Evolutionary conservation across 2,113 vertebrate genomes (phyloP), one percentile per base, ranked within the genome.

Genomic region (Ammospiza nelsoni): DNA sequence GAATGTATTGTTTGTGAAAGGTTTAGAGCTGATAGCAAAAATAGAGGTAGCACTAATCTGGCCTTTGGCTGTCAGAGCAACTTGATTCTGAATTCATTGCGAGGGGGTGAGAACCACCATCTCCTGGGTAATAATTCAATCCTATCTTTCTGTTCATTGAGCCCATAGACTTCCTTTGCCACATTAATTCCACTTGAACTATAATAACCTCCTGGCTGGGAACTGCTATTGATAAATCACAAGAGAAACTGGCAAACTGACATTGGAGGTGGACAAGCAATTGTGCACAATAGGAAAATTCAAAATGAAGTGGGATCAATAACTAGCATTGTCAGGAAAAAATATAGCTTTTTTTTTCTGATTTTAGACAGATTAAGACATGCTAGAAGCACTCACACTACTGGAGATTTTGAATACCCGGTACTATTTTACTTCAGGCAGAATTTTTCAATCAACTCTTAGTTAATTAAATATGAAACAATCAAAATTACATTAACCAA

Each of bases 181-280:
- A 93, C 75, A 89, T 87, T 90, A 95, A 95, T 96, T 96, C 84
- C 84, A 77, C 79, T 86, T 91, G 77, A 97, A 97, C 80, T 96
- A 55, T 81, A 94, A 95, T 92, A 95, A 91, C 74, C 86, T 93
- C 82, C 63, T 92, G 39, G 67, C 48, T 89, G 82, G 80, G 52
- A 91, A 63, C 71, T 85, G 44, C 74, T 92, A 65, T 74, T 81
- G 83, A 91, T 82, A 95, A 93, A 95, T 92, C 86, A 93, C 73
- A 72, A 69, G 79, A 90, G 75, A 93, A 94, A 92, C 72, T 58
- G 37, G 66, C 31, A 92, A 87, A 95, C 72, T 2, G n/a, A 87
- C 83, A 49, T 8, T 62, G 75, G 41, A 90, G 59, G 68, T 96
- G 71, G 75, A 77, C 82, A 85, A 91, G 86, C 33, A 90, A 71